Evolutionary conservation across 2,888 invertebrate species (phyloP), one percentile per base, ranked within the genome.

Genomic region (Tipula confusa): DNA sequence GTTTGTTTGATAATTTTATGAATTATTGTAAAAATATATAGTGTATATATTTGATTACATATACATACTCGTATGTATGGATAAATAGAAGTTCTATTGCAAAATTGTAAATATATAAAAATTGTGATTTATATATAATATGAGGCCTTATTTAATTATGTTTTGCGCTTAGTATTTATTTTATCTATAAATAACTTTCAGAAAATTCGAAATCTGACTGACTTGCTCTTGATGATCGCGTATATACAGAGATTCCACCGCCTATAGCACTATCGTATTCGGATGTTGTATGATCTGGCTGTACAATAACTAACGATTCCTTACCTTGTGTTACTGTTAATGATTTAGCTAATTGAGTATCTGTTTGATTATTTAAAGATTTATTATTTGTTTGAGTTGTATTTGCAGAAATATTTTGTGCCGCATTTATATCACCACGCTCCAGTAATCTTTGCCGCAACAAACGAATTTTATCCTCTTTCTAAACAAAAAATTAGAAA

Each of bases 121-220:
- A 3, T 18, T 48, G 5, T 48, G 4, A 11, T 48, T 24, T 24
- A 24, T 7, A 64, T 13, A 38, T 38, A 64, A 7, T 64, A 2
- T 64, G 9, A 24, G 24, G 9, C 24, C 24, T 64, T 64, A 64
- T n/a, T n/a, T 18, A 48, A 64, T 24, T 18, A 9, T 18, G 2
- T 1, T 64, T 7, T 24, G 24, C 0, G 4, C 11, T 24, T n/a
- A 24, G 11, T 64, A 9, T 9, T 24, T 9, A 29, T 80, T 31
- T 29, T 2, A 9, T 18, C 85, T 91, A 96, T 87, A 96, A 92
- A 90, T 96, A 96, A 88, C 96, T 95, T 89, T 96, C 96, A 85
- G 96, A 96, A 90, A 96, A 95, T 89, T 96, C 96, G 88, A 95
- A 93, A 90, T 96, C 96, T 85, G 96, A 96, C 89, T 95, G 95